Evolutionary conservation across 2,797 vertebrate species (phyloP).

Genomic region (Coccyzus lansbergi): DNA sequence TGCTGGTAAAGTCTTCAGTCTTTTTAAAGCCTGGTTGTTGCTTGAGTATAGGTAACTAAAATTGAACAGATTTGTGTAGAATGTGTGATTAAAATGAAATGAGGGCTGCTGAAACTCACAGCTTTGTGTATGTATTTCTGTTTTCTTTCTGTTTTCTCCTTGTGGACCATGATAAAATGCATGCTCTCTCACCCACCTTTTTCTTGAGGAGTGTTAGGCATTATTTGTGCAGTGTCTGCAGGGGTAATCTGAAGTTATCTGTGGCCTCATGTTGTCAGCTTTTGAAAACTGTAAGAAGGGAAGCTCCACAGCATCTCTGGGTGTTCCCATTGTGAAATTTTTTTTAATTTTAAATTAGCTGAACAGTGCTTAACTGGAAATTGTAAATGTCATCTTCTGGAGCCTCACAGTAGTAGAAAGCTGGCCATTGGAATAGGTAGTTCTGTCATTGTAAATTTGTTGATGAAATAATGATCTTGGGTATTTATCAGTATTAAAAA

Average conservation of each 20-base stretch:
- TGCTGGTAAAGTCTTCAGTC: slow-evolving; percentile 87
- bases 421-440: neutral
- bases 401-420: neutral
- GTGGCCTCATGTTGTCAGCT: neutral
- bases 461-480: neutral
- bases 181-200: neutral
- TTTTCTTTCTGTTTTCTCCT: neutral
- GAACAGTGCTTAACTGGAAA: neutral
- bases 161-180: neutral
- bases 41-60: neutral
- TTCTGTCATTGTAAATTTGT: neutral
- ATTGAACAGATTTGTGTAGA: neutral
- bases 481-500: neutral
- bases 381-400: neutral
- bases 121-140: neutral
- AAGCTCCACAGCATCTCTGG: neutral
- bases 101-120: neutral
- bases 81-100: neutral
- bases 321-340: neutral
- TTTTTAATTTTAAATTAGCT: neutral
- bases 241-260: neutral
- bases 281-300: neutral
- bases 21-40: slow-evolving; percentile 1
- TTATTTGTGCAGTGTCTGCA: neutral
- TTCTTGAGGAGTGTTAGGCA: neutral